Percentiles rank a stretch among this genome's conserved stretches.
Evolutionary conservation across 1,140 invertebrate species (phyloP).

Genomic region (Dreissena rostriformis): DNA sequence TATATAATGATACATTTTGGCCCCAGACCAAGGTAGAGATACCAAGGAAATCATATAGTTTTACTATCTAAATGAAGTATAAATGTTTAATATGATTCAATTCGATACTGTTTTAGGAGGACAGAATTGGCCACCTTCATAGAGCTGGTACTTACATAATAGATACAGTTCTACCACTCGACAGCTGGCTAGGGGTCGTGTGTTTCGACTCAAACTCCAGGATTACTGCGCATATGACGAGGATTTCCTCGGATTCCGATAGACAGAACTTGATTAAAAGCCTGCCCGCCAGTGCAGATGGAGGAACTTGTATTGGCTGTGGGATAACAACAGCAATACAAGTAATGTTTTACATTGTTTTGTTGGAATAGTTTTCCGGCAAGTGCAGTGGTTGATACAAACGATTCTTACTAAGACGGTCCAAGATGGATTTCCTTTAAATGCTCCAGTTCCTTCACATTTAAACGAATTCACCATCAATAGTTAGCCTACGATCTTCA

Average conservation of each 20-base stretch:
- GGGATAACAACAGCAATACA: conserved; percentile 29
- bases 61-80: no score
- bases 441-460: no score
- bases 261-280: not conserved
- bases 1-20: no score
- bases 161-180: not conserved
- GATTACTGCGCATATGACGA: not conserved
- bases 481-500: no score
- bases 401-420: no score
- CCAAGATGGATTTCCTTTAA: no score
- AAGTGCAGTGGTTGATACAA: no score
- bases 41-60: no score
- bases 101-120: not conserved
- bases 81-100: not conserved
- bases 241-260: not conserved
- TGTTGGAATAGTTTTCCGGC: no score
- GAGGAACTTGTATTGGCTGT: conserved; percentile 24
- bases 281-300: not conserved
- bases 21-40: no score
- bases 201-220: not conserved
- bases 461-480: no score
- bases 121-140: not conserved
- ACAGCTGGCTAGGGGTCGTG: conserved; percentile 26
- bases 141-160: not conserved
- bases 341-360: not conserved